Percentiles rank a stretch among this genome's conserved stretches.
Conservation (phyloP, 2,113 vertebrate species). For the Pterocles orientalis region DNA sequence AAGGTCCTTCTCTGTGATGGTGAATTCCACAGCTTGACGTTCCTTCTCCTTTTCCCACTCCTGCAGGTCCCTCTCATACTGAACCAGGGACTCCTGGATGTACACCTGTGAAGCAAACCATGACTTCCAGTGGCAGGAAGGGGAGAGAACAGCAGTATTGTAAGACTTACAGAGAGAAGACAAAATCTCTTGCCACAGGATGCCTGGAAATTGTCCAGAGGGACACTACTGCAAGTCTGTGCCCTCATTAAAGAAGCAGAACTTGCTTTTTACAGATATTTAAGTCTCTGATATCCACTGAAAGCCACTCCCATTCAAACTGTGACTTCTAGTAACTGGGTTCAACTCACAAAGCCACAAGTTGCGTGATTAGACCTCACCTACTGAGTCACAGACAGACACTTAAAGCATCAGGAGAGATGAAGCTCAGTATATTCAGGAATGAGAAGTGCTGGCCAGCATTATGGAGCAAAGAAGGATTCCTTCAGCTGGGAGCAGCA, state of each 20-base stretch:
- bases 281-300: neutral
- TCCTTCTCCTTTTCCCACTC: slow-evolving; percentile 78
- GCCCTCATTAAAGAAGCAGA: neutral
- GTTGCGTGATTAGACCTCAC: neutral
- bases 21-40: slow-evolving; percentile 82
- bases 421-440: neutral
- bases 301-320: neutral
- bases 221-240: neutral
- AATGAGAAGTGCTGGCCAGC: neutral
- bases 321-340: neutral
- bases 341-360: neutral
- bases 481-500: neutral
- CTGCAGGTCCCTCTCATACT: slow-evolving; percentile 73
- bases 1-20: slow-evolving; percentile 78
- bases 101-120: slow-evolving; percentile 72
- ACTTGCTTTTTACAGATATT: neutral
- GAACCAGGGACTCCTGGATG: slow-evolving; percentile 63
- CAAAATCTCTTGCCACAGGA: neutral
- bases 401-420: neutral
- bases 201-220: neutral
- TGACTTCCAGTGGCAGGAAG: neutral
- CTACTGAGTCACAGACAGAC: neutral
- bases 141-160: neutral
- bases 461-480: neutral
- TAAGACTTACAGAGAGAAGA: neutral